Evolutionary conservation across 2,888 invertebrate species (phyloP).

Genomic region (Trimorus sp.): DNA sequence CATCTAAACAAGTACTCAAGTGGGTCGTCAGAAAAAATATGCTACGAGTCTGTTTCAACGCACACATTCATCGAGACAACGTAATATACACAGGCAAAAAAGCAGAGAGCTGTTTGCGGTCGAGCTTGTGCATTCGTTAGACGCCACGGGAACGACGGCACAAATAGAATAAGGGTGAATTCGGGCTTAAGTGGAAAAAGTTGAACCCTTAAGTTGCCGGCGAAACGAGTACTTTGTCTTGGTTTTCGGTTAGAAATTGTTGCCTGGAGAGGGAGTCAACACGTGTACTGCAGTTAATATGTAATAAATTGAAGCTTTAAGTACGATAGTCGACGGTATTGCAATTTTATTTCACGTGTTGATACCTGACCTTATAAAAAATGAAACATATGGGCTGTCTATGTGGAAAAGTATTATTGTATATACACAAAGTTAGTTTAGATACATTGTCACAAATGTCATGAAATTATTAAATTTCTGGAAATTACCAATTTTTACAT

Average conservation of each 20-base stretch:
- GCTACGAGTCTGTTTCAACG: not conserved
- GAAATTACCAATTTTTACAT: too few species aligned
- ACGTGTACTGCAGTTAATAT: constrained; percentile 48
- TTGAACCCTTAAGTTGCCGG: constrained; percentile 64
- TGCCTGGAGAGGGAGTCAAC: constrained; percentile 36
- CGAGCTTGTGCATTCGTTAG: constrained; percentile 70
- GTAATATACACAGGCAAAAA: too few species aligned
- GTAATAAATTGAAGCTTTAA: constrained; percentile 45
- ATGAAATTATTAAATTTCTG: too few species aligned
- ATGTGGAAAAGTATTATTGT: too few species aligned
- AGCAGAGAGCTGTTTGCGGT: constrained; percentile 49
- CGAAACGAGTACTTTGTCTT: constrained; percentile 63
- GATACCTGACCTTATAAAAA: too few species aligned
- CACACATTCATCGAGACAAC: too few species aligned
- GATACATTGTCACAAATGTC: too few species aligned
- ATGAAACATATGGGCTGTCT: too few species aligned
- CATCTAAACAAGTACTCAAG: too few species aligned
- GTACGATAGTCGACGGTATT: too few species aligned
- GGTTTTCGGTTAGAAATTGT: constrained; percentile 60
- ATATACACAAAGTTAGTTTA: too few species aligned
- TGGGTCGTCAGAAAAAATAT: not conserved
- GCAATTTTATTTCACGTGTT: too few species aligned
- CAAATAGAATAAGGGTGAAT: constrained; percentile 69
- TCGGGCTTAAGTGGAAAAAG: constrained; percentile 69
- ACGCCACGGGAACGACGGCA: constrained; percentile 64